Conservation (phyloP, 2,797 vertebrate genomes). For the Argentina silus region DNA sequence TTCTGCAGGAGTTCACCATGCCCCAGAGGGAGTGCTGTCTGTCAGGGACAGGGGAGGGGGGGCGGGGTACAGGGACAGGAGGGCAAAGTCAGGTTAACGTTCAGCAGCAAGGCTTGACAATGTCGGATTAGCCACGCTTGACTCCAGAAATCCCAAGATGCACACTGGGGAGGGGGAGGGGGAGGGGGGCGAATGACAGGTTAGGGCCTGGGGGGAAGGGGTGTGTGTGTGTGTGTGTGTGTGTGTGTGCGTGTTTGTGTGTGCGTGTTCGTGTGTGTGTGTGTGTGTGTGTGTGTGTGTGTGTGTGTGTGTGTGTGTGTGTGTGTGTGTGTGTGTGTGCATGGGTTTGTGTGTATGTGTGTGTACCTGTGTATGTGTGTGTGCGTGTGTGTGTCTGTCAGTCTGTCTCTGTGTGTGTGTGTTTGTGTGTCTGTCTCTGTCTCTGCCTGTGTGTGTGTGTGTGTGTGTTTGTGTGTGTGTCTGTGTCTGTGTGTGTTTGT, state of each 20-base stretch:
- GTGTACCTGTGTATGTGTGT: too few species aligned
- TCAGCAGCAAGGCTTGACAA: too few species aligned
- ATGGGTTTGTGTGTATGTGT: background rate
- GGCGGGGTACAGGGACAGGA: slow-evolving; percentile 4
- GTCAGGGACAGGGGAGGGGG: slow-evolving; percentile 14
- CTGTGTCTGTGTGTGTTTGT: slow-evolving; percentile 17
- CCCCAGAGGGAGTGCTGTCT: slow-evolving; percentile 21
- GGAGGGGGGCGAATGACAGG: background rate
- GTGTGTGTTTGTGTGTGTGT: too few species aligned
- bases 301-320: slow-evolving; percentile 5
- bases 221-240: background rate
- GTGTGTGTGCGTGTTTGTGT: slow-evolving; percentile 13
- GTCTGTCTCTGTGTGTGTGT: background rate
- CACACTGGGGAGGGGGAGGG: background rate
- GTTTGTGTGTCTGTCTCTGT: slow-evolving; percentile 21
- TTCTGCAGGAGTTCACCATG: slow-evolving; percentile 55
- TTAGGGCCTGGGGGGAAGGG: background rate
- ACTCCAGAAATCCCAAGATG: background rate
- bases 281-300: background rate
- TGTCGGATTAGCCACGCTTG: background rate
- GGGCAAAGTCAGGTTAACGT: background rate
- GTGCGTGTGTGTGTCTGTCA: slow-evolving; percentile 4
- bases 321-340: background rate
- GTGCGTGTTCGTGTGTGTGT: background rate
- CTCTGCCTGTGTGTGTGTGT: slow-evolving; percentile 3